Evolutionary conservation across 2,888 invertebrate species (phyloP), one percentile per base, ranked within the genome.

Genomic region (Glyphotaelius pellucidus): DNA sequence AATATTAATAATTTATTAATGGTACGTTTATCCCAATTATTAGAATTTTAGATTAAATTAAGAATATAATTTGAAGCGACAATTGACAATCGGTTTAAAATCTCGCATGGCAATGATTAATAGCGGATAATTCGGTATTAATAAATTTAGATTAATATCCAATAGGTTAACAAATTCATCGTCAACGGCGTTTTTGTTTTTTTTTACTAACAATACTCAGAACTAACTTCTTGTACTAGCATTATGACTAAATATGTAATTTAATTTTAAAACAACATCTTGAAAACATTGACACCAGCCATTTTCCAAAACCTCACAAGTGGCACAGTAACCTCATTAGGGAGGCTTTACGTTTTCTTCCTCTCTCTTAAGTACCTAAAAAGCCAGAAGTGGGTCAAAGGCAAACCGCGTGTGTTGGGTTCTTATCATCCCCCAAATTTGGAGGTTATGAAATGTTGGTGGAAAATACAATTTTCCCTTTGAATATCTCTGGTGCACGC

Each of bases 401-500:
- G 42, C 86, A 42, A 86, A 86, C 47, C 31, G 38, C 86, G 86
- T 86, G 86, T 47, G 86, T 86, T 42, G 47, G 47, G 42, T 86
- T 86, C 86, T 86, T 86, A 38, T 42, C 42, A 35, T 42, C 25
- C 86, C 86, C 86, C 42, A 42, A 86, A 86, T 42, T 86, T 86
- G 14, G 25, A 42, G 14, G 47, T 35, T 86, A 42, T 42, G 25
- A 42, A 86, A 42, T 86, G 30, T 5, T 86, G 15, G 30, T 25
- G 12, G 14, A 47, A 30, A 42, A 42, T 30, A 86, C 30, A 42
- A 85, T 42, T 42, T 5, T 42, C 42, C 42, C 47, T n/a, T 42
- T 42, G 86, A 86, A 86, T 86, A 86, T 42, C 14, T 19, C 86
- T 38, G 86, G 15, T 86, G 47, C 86, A 86, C 47, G 86, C 86